Percentiles rank a stretch among this genome's conserved stretches.
phyloP scores from a whole-genome alignment of 1,140 invertebrate genomes.

The Aphaenogaster floridana region DNA sequence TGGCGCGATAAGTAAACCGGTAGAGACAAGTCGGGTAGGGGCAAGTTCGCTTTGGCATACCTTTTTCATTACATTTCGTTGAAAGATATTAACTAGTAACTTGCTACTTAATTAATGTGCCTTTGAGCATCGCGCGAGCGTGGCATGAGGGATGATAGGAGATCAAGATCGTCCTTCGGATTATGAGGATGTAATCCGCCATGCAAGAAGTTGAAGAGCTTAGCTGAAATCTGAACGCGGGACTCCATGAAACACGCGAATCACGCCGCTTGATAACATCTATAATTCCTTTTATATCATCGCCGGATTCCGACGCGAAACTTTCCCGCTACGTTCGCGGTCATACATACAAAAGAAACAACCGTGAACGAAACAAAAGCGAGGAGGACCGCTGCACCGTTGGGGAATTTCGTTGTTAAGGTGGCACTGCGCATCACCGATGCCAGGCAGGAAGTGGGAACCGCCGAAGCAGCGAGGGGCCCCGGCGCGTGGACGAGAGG shows the following conservation, averaged over 20 bases:
- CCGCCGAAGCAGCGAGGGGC: conserved; percentile 78
- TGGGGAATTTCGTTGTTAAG: conserved; percentile 84
- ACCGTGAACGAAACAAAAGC: conserved; percentile 70
- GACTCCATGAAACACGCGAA: conserved; percentile 40
- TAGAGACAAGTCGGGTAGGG: neutral
- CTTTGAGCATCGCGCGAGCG: conserved; percentile 20
- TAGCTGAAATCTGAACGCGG: conserved; percentile 40
- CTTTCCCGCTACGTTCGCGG: conserved; percentile 51
- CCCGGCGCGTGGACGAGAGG: conserved; percentile 58
- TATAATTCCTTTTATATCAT: conserved; percentile 53
- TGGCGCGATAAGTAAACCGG: neutral
- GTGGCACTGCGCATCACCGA: conserved; percentile 86
- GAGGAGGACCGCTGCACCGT: conserved; percentile 78
- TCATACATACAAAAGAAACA: conserved; percentile 61
- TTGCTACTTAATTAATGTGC: conserved; percentile 2
- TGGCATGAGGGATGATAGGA: conserved; percentile 12
- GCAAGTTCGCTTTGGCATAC: neutral
- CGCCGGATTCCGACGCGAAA: conserved; percentile 35
- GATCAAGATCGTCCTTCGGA: conserved; percentile 57
- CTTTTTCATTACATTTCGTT: conserved; percentile 23
- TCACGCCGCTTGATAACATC: conserved; percentile 47
- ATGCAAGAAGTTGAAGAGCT: conserved; percentile 22
- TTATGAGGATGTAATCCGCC: conserved; percentile 40
- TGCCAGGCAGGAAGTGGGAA: conserved; percentile 85
- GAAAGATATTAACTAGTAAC: conserved; percentile 6